Base-by-base conservation (phyloP, 2,888 invertebrate genomes). In the Folsomia candida region DNA sequence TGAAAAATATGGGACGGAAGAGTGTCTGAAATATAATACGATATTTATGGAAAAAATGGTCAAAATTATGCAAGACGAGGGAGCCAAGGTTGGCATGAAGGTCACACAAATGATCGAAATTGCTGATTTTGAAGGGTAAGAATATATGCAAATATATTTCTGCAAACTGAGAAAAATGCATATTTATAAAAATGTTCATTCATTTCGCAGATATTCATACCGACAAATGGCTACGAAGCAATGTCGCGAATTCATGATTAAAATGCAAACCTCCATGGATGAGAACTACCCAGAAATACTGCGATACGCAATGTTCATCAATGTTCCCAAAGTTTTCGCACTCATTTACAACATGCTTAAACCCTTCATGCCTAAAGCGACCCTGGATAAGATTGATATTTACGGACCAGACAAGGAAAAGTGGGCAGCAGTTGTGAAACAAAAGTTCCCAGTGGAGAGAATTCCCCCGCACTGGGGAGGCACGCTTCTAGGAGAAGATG, bases 391-490 rank as follows among this genome's bases (percentile, higher is more conserved):
- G 51, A 37, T 74, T 2, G 27, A 51, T 20, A 67, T 74, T 51
- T 67, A 60, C 47, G 71, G 73, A 20, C 54, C 65, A n/a, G 61
- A 69, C 28, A 61, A 71, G 25, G 28, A 22, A 1, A 20, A 18
- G 2, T 74, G 74, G 74, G 67, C 69, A n/a, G 47, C 54, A 14
- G 47, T 67, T 20, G 1, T 74, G 2, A 26, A 24, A 47, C 18
- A 67, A 20, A 74, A 51, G 28, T 51, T 69, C 14, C 9, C 26
- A 1, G 27, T 62, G 14, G 67, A 66, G 6, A 67, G 20, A 22
- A 59, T 74, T n/a, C 74, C 74, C 2, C 26, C 18, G 14, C 22
- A 68, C 14, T 74, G 74, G 74, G 74, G 74, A n/a, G 74, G 74
- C 14, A 60, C 54, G 18, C 60, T 6, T 25, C 37, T 64, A 27